Conservation (phyloP, 92 coral and sea anemone genomes). For the Epizoanthus fatuus region DNA sequence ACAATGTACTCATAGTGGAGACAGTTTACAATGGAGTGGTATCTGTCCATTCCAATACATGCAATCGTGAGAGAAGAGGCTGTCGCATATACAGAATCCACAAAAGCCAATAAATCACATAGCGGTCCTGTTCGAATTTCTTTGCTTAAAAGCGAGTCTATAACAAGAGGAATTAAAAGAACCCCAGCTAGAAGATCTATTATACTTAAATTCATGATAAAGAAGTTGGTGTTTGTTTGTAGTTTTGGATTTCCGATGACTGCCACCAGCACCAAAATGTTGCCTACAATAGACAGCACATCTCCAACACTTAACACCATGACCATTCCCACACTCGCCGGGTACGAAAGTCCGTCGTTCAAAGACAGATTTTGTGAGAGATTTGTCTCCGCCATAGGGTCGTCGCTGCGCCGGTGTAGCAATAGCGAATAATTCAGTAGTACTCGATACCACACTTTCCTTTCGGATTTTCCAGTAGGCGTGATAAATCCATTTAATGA, state of each 20-base stretch:
- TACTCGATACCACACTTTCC: no score
- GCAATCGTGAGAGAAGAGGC: constrained; percentile 92
- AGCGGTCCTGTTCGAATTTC: constrained; percentile 33
- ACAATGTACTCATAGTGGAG: constrained; percentile 91
- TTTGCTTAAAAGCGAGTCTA: constrained; percentile 63
- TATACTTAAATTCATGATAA: constrained; percentile 87
- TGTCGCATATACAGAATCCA: constrained; percentile 86
- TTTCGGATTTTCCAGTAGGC: no score
- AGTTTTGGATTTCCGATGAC: constrained; percentile 90
- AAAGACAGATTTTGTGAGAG: constrained; percentile 21
- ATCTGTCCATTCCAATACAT: constrained; percentile 90
- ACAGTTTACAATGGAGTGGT: constrained; percentile 94
- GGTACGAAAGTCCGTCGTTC: constrained; percentile 8
- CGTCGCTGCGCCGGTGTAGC: neutral
- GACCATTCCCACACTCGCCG: constrained; percentile 36
- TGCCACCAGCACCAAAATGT: constrained; percentile 81
- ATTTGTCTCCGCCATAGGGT: constrained; percentile 3
- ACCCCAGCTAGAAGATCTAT: constrained; percentile 89
- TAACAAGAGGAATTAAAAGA: constrained; percentile 77
- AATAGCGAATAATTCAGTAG: neutral
- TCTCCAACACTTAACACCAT: constrained; percentile 43
- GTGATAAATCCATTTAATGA: no score
- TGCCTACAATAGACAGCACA: constrained; percentile 70
- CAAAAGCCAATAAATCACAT: constrained; percentile 84
- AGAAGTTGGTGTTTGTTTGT: constrained; percentile 89